These are phyloP conservation scores for Maniola hyperantus DNA, from an alignment of 2,888 invertebrate genomes.

Conservation along the genomic window DNA sequence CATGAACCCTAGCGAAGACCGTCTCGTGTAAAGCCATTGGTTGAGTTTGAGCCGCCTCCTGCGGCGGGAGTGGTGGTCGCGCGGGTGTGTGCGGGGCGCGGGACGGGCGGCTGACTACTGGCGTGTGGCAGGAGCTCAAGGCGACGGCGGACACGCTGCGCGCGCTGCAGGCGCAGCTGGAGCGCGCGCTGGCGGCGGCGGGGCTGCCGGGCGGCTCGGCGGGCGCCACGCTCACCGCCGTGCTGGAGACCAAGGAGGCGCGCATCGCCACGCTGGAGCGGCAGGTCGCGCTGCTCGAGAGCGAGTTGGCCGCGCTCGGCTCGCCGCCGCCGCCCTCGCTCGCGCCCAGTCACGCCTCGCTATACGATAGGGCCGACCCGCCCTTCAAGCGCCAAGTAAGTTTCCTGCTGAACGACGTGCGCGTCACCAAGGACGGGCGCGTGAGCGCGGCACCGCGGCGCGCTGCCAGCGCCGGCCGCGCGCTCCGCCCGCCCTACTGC, in stretches of 20 bases:
- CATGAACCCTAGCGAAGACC: conserved; percentile 75
- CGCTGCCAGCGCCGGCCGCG: conserved; percentile 40
- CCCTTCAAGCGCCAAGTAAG: conserved; percentile 92
- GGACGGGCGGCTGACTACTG: conserved; percentile 69
- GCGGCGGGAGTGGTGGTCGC: conserved; percentile 46
- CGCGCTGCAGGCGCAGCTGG: conserved; percentile 90
- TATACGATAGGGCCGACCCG: conserved; percentile 84
- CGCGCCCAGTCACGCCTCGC: conserved; percentile 81
- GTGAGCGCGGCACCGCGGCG: conserved; percentile 69
- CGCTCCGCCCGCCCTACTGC: conserved; percentile 48
- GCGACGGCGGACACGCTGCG: conserved; percentile 92
- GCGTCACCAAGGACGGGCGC: conserved; percentile 88
- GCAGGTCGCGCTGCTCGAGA: conserved; percentile 90
- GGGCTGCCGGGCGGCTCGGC: conserved; percentile 81
- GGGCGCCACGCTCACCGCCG: conserved; percentile 88
- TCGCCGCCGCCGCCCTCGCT: conserved; percentile 80
- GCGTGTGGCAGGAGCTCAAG: conserved; percentile 88
- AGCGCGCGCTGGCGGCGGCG: conserved; percentile 86
- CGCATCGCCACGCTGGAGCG: conserved; percentile 94
- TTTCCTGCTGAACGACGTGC: conserved; percentile 91
- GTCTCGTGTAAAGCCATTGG: conserved; percentile 72
- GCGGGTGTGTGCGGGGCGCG: conserved; percentile 54
- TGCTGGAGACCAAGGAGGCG: conserved; percentile 93
- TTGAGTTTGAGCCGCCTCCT: conserved; percentile 64
- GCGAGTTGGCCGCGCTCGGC: conserved; percentile 84